phyloP scores from a whole-genome alignment of 2,113 vertebrate genomes.

The Vulpes ferrilata region DNA sequence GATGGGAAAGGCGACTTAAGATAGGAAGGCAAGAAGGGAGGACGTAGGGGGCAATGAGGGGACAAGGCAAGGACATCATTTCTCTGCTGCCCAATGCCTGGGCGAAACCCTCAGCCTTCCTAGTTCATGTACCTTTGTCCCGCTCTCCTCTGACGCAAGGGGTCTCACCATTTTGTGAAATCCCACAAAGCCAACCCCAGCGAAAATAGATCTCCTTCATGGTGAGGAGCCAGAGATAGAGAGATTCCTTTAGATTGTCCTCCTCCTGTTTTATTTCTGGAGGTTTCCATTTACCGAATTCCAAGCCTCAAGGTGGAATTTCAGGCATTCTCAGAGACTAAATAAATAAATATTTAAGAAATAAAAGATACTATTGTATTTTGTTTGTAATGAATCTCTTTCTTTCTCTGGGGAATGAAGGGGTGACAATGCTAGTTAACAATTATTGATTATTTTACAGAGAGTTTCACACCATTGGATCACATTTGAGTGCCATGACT shows the following conservation, averaged over 20 bases:
- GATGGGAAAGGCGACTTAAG: constrained; percentile 61
- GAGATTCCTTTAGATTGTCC: background rate
- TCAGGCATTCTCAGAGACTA: background rate
- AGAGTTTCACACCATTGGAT: background rate
- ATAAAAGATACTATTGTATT: background rate
- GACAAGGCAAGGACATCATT: background rate
- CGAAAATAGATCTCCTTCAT: background rate
- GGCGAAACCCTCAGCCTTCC: background rate
- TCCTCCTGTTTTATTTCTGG: constrained; percentile 5
- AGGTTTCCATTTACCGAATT: constrained; percentile 40
- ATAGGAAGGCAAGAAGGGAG: background rate
- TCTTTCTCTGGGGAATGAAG: background rate
- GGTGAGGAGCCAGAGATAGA: background rate
- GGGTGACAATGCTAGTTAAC: background rate
- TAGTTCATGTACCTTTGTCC: background rate
- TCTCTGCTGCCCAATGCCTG: background rate
- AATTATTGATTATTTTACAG: background rate
- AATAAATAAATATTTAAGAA: background rate
- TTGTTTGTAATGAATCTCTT: background rate
- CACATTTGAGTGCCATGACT: background rate
- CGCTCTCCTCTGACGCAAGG: background rate
- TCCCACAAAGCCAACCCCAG: background rate
- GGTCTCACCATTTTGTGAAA: background rate
- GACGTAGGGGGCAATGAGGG: background rate
- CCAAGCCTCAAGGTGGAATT: background rate